Base-by-base conservation (phyloP, 1,140 invertebrate genomes). In the Campoletis sonorensis region DNA sequence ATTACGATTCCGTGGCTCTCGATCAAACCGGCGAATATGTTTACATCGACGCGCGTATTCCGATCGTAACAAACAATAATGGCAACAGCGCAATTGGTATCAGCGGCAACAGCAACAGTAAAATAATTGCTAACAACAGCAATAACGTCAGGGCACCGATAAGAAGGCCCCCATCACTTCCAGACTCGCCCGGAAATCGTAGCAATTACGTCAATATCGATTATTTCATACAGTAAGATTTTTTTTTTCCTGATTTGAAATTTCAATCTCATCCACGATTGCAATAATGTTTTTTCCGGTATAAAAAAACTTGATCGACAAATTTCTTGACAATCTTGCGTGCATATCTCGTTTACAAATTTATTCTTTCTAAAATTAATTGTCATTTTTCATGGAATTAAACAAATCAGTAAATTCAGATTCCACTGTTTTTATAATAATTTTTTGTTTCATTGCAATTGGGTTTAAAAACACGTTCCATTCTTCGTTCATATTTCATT, bases 151-250 rank as follows among this genome's bases (percentile, higher is more conserved):
- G 87, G 85, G 85, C 86, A 7, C 87, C 88, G n/a, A 84, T 87
- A 13, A 85, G 88, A 37, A 89, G 91, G 82, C 91, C 91, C 11
- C 91, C 91, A 0, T 92, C 91, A 26, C 94, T 95, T 86, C 95
- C 95, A 37, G 96, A 96, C 89, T 95, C 95, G 58, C 95, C 95
- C 37, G 94, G 95, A 83, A 93, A 95, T 89, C 94, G 94, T 76
- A 95, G 95, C 82, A 97, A 97, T 92, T 97, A 97, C 92, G 96
- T 97, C 88, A 97, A 97, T 90, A 97, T 97, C 92, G 96, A 97
- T 89, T 97, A 97, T 90, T 97, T 97, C 86, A 94, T 97, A 87
- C 94, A 96, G 95, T 96, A 91, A 94, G 94, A 78, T 11, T 37
- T 18, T 33, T 33, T 33, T n/a, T 70, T 70, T 33, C 11, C 18